Conservation (phyloP, 2,113 vertebrate genomes). For the Ginglymostoma cirratum region DNA sequence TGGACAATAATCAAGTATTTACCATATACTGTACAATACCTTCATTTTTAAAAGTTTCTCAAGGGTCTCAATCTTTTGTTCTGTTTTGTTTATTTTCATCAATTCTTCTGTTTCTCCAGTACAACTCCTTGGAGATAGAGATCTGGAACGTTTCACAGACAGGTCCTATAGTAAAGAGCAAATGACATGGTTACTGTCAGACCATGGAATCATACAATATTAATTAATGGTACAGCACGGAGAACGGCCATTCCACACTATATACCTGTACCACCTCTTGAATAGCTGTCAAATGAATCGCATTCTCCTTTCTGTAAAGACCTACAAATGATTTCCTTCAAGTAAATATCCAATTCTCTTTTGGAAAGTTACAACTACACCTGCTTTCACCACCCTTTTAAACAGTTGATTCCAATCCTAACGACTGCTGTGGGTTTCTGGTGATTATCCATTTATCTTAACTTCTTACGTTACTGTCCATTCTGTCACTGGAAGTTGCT, state of each 20-base stretch:
- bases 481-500: background rate
- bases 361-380: background rate
- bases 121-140: slow-evolving; percentile 78
- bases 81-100: slow-evolving; percentile 58
- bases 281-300: background rate
- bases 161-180: slow-evolving; percentile 71
- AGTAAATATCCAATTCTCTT: background rate
- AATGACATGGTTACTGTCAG: slow-evolving; percentile 65
- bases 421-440: background rate
- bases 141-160: slow-evolving; percentile 86
- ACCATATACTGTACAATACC: slow-evolving; percentile 55
- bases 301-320: background rate
- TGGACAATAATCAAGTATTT: background rate
- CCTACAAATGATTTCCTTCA: background rate
- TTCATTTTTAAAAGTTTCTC: slow-evolving; percentile 72
- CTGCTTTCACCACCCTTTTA: background rate
- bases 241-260: background rate
- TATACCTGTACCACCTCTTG: background rate
- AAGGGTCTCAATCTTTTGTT: slow-evolving; percentile 70
- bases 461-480: background rate
- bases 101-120: slow-evolving; percentile 55
- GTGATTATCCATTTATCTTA: background rate
- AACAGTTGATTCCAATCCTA: background rate
- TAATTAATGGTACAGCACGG: background rate
- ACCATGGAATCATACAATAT: background rate